phyloP scores from a whole-genome alignment of 2,797 vertebrate genomes.

The Squalus acanthias region DNA sequence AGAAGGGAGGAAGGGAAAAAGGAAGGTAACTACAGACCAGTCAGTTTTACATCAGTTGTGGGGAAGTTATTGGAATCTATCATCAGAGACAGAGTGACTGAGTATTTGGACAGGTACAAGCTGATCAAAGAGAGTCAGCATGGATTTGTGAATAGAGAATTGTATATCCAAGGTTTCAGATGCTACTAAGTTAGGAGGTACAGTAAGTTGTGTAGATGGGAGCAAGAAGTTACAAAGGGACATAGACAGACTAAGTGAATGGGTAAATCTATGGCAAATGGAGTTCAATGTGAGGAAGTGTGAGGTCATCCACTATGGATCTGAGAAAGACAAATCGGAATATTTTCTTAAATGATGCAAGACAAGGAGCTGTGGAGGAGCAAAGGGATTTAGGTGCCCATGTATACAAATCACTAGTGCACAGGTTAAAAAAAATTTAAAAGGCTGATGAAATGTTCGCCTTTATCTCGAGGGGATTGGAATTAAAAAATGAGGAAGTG shows the following conservation, averaged over 20 bases:
- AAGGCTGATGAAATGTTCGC: not conserved
- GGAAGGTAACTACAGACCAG: no score
- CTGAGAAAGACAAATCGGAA: not conserved
- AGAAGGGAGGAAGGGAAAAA: no score
- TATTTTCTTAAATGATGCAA: not conserved
- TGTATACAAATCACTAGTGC: not conserved
- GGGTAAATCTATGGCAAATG: not conserved
- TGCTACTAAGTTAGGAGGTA: no score
- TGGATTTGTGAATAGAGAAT: no score
- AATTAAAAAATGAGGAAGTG: not conserved
- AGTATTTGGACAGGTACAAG: no score
- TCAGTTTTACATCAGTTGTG: no score
- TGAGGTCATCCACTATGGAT: not conserved
- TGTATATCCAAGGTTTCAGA: no score
- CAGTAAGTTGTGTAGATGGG: no score
- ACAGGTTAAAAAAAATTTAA: not conserved
- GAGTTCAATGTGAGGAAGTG: conserved; percentile 1
- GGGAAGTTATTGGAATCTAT: no score
- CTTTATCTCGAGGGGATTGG: not conserved
- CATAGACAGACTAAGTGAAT: not conserved
- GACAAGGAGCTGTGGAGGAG: not conserved
- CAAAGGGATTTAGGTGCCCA: not conserved
- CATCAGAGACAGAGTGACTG: no score
- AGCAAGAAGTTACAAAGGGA: no score
- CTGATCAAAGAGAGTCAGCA: no score